Evolutionary conservation across 2,797 vertebrate species (phyloP).

Genomic region (Melanotaenia boesemani): DNA sequence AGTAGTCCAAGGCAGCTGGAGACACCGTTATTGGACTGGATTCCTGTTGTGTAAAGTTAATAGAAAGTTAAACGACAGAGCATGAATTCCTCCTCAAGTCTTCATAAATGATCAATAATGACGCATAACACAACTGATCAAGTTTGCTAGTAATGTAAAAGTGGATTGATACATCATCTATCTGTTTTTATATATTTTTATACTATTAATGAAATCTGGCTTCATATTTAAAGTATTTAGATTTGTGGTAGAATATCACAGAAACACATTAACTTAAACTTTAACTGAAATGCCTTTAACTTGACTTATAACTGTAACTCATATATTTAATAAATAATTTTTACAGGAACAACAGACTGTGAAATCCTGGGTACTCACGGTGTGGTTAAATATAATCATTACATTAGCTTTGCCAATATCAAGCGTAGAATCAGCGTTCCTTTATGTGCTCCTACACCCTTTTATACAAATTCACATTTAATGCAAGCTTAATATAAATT

Average conservation of each 20-base stretch:
- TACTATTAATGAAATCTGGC: neutral
- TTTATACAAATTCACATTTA: neutral
- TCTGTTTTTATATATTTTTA: neutral
- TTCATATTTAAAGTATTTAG: neutral
- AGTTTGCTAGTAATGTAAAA: slow-evolving; percentile 12
- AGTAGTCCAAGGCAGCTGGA: slow-evolving; percentile 78
- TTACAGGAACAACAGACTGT: neutral
- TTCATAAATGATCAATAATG: slow-evolving; percentile 18
- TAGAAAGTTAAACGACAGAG: slow-evolving; percentile 56
- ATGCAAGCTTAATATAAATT: too few species aligned
- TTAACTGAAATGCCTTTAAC: neutral
- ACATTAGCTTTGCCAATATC: neutral
- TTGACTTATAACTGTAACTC: neutral
- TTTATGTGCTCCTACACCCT: neutral
- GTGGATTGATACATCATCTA: neutral
- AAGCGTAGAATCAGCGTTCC: too few species aligned
- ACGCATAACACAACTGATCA: slow-evolving; percentile 3
- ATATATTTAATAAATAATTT: neutral
- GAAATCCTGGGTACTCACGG: neutral
- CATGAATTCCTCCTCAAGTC: slow-evolving; percentile 30
- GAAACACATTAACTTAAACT: neutral
- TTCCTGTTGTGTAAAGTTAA: slow-evolving; percentile 70
- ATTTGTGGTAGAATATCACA: neutral
- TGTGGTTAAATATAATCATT: neutral
- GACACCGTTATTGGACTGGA: slow-evolving; percentile 74